Evolutionary conservation across 2,888 invertebrate species (phyloP).

Genomic region (Deilephila porcellus): DNA sequence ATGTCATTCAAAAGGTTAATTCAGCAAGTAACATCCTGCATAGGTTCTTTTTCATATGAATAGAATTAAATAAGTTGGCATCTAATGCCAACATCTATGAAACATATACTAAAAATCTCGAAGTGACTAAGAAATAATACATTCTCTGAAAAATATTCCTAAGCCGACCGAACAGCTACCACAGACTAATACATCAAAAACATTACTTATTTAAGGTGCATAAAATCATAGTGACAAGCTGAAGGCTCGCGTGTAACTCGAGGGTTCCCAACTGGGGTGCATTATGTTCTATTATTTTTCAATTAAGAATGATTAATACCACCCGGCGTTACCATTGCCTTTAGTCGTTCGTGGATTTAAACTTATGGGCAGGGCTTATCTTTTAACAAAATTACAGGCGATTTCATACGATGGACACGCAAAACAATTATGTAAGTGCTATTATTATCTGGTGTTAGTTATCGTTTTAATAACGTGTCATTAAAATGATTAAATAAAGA

Average conservation of each 20-base stretch:
- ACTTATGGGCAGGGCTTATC: conserved; percentile 51
- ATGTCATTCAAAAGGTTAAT: too few species aligned
- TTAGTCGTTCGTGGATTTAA: conserved; percentile 54
- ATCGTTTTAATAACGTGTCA: conserved; percentile 2
- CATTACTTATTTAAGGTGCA: conserved; percentile 21
- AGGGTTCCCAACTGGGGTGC: conserved; percentile 57
- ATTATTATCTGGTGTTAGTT: conserved; percentile 33
- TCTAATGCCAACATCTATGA: too few species aligned
- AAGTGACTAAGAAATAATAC: too few species aligned
- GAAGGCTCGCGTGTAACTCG: conserved; percentile 61
- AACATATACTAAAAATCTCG: too few species aligned
- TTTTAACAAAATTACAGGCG: conserved; percentile 48
- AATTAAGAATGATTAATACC: conserved; percentile 62
- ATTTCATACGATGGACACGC: conserved; percentile 46
- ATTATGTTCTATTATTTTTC: conserved; percentile 68
- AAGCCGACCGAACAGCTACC: too few species aligned
- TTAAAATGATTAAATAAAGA: not conserved
- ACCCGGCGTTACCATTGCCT: conserved; percentile 43
- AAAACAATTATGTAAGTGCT: conserved; percentile 52
- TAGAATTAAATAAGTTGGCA: too few species aligned
- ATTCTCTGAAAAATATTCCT: too few species aligned
- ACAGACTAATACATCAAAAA: conserved; percentile 3
- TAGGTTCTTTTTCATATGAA: too few species aligned
- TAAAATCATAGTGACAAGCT: conserved; percentile 52
- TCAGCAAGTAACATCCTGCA: too few species aligned